Evolutionary conservation across 2,888 invertebrate genomes (phyloP).

Genomic region (Amphiduros pacificus): DNA sequence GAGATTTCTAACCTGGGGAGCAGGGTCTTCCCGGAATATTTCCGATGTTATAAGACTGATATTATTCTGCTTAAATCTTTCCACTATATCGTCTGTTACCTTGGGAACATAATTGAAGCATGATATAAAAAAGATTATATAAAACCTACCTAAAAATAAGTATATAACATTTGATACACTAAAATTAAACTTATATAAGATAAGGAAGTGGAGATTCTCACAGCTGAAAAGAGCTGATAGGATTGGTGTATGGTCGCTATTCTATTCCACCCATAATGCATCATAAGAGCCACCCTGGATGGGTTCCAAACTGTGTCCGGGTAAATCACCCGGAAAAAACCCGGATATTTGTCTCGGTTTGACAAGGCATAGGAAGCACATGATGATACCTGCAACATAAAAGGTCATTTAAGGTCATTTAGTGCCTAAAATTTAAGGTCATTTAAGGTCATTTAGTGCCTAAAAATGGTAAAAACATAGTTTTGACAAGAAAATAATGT

Average conservation of each 20-base stretch:
- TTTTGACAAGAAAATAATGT: too few species aligned
- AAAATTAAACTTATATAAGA: too few species aligned
- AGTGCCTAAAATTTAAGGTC: too few species aligned
- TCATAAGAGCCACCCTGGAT: constrained; percentile 9
- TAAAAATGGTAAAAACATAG: too few species aligned
- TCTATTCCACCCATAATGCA: constrained; percentile 8
- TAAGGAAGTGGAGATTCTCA: too few species aligned
- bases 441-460: too few species aligned
- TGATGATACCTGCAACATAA: constrained; percentile 7
- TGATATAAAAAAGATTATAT: too few species aligned
- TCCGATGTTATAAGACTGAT: constrained; percentile 8
- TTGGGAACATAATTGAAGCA: too few species aligned
- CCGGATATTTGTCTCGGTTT: constrained; percentile 6
- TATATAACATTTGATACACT: too few species aligned
- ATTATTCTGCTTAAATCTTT: background rate
- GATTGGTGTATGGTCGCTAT: constrained; percentile 12
- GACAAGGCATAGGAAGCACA: constrained; percentile 13
- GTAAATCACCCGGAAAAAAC: constrained; percentile 12
- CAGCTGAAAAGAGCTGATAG: constrained; percentile 5
- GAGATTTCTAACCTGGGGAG: constrained; percentile 81
- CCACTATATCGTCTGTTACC: constrained; percentile 10
- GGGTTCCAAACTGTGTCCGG: constrained; percentile 10
- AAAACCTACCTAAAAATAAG: too few species aligned
- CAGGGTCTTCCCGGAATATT: constrained; percentile 59
- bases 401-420: too few species aligned